Conservation (phyloP, 2,797 vertebrate species). For the Platyrinchus mystaceus region DNA sequence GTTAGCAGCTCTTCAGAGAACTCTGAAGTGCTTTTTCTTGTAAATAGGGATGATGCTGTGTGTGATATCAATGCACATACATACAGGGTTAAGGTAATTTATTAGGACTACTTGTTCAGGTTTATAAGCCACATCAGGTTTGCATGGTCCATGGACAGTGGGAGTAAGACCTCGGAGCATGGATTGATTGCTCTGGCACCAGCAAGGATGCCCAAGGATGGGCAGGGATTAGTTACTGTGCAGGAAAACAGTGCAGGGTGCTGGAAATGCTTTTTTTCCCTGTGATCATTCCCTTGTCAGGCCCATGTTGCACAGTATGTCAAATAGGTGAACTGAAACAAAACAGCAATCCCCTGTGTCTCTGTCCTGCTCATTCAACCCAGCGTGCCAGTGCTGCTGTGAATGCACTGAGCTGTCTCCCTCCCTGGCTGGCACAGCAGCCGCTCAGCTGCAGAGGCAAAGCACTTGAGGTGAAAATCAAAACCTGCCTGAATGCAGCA, state of each 20-base stretch:
- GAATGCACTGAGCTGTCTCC: background rate
- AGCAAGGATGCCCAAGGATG: background rate
- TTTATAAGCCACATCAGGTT: background rate
- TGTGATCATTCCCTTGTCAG: background rate
- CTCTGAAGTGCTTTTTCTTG: background rate
- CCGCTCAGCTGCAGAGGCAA: background rate
- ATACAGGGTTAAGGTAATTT: background rate
- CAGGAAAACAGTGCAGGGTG: background rate
- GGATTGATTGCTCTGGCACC: rapidly evolving
- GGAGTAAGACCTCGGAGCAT: background rate
- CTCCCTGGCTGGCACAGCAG: background rate
- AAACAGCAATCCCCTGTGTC: background rate
- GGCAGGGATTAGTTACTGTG: background rate
- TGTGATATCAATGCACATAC: background rate
- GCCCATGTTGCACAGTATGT: background rate
- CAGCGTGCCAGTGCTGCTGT: rapidly evolving
- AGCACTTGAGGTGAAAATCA: background rate
- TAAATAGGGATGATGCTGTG: background rate
- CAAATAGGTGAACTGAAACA: background rate
- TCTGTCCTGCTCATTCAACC: background rate
- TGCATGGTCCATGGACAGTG: background rate
- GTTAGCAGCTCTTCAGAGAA: background rate
- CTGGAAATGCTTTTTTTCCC: background rate
- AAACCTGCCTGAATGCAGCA: background rate
- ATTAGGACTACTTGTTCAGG: background rate